Evolutionary conservation across 2,797 vertebrate genomes (phyloP).

Genomic region (Argyrosomus regius): DNA sequence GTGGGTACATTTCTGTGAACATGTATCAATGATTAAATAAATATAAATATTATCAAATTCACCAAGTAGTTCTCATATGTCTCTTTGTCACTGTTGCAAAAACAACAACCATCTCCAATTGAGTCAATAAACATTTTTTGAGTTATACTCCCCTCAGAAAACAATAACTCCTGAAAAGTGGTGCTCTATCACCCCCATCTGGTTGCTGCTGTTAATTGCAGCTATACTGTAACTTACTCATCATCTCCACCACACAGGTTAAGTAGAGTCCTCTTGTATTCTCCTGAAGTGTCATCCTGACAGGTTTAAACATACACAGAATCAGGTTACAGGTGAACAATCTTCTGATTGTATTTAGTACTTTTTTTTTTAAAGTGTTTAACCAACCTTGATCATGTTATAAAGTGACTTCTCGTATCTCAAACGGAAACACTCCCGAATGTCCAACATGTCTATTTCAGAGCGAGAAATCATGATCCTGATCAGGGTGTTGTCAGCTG

Average conservation of each 20-base stretch:
- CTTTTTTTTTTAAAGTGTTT: background rate
- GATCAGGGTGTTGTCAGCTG: slow-evolving; percentile 95
- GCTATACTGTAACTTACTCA: slow-evolving; percentile 87
- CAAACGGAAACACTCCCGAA: slow-evolving; percentile 96
- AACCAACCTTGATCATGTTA: slow-evolving; percentile 93
- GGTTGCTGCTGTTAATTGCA: slow-evolving; percentile 45
- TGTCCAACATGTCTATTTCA: slow-evolving; percentile 97
- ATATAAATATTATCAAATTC: slow-evolving; percentile 11
- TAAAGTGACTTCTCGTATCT: slow-evolving; percentile 95
- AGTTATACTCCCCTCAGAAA: background rate
- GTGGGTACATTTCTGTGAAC: slow-evolving; percentile 21
- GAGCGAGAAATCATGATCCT: slow-evolving; percentile 96
- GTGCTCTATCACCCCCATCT: slow-evolving; percentile 61
- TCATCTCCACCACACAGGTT: slow-evolving; percentile 97
- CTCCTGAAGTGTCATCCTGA: slow-evolving; percentile 97
- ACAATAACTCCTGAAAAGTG: slow-evolving; percentile 14
- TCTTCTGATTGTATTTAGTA: background rate
- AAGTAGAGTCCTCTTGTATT: slow-evolving; percentile 95
- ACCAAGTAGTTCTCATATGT: background rate
- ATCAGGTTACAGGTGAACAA: background rate
- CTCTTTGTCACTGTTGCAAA: background rate
- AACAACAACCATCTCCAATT: background rate
- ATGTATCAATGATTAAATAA: background rate
- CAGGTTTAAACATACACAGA: slow-evolving; percentile 44
- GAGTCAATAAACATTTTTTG: background rate